A percentile compares a stretch with the other conserved stretches of the same genome.
These are phyloP conservation scores for Pluvianellus socialis DNA, from an alignment of 2,113 vertebrate genomes.

Conservation along the genomic window DNA sequence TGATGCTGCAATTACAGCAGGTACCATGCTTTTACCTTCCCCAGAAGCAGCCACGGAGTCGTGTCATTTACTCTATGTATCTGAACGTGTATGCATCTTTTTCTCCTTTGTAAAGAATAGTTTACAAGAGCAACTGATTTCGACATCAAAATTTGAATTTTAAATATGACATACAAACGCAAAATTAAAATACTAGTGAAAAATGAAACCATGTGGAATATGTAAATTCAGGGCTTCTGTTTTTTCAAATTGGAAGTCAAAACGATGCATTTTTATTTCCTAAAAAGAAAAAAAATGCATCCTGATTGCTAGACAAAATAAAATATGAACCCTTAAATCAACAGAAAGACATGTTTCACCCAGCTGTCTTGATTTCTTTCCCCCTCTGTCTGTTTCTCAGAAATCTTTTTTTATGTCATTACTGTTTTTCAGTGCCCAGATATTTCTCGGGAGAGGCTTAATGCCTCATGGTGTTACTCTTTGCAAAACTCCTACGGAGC, in stretches of 20 bases:
- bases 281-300: background rate
- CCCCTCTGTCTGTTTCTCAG: background rate
- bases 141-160: background rate
- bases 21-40: background rate
- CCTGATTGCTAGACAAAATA: constrained; percentile 21
- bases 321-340: background rate
- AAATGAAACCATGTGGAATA: background rate
- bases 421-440: background rate
- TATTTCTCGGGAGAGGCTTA: background rate
- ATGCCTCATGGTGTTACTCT: background rate
- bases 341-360: background rate
- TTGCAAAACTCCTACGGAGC: background rate
- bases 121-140: background rate
- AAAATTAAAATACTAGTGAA: background rate
- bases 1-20: background rate
- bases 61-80: rapidly evolving
- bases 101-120: background rate
- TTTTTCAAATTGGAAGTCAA: background rate
- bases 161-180: rapidly evolving
- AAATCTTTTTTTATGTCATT: background rate
- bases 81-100: background rate
- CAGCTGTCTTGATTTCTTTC: background rate
- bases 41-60: background rate
- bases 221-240: background rate
- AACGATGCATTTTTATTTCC: background rate